A percentile compares a stretch with the other conserved stretches of the same genome.
Conservation (phyloP, 1,140 invertebrate genomes). For the Diachasmimorpha longicaudata region DNA sequence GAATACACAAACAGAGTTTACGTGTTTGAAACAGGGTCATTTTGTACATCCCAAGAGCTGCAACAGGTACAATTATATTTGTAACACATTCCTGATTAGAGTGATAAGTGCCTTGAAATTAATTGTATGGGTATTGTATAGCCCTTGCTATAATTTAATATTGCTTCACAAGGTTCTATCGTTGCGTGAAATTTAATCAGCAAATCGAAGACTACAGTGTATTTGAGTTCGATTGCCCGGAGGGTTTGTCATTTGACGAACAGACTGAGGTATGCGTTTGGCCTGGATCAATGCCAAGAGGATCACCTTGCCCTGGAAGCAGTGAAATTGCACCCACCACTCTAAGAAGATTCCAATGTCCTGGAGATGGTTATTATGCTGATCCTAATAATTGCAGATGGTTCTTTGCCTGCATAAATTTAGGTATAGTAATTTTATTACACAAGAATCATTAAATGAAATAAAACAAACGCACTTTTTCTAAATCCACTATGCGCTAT, state of each 20-base stretch:
- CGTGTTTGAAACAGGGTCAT: conserved; percentile 79
- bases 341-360: conserved; percentile 69
- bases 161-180: conserved; percentile 67
- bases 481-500: no score
- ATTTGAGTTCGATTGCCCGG: conserved; percentile 84
- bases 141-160: no score
- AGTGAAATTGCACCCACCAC: conserved; percentile 78
- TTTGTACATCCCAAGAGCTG: conserved; percentile 82
- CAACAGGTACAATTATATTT: conserved; percentile 58
- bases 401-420: conserved; percentile 85
- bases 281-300: conserved; percentile 75
- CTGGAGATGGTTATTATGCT: conserved; percentile 72
- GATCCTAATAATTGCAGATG: conserved; percentile 85
- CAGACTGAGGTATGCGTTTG: conserved; percentile 81
- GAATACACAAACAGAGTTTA: conserved; percentile 75
- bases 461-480: no score
- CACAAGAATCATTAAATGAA: no score
- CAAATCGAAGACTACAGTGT: conserved; percentile 76
- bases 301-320: conserved; percentile 75
- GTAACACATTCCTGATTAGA: no score
- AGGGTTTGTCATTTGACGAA: conserved; percentile 81
- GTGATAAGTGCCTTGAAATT: no score
- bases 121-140: no score
- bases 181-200: conserved; percentile 83
- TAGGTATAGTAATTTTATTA: no score